Base-by-base conservation (phyloP, 2,113 vertebrate genomes). In the Baryphthengus martii region DNA sequence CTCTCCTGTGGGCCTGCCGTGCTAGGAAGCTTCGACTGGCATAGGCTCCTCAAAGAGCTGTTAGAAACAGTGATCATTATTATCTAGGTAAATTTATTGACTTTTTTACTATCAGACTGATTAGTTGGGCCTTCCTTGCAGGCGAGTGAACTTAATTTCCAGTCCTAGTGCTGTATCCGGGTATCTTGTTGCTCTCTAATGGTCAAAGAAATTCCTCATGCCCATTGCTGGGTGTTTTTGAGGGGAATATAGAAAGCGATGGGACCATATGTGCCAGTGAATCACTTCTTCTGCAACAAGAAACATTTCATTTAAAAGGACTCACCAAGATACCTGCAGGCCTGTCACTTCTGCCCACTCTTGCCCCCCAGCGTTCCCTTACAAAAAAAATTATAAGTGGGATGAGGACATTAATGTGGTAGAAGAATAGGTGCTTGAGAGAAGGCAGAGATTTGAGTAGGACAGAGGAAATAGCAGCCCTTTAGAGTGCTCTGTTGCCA, bases 151-250 rank as follows among this genome's bases (percentile, higher is more conserved):
- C 31, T 13, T 55, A 31, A 49, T 47, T 92, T 81, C 26, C 29
- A 23, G 40, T 55, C 20, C 39, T n/a, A 18, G 24, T 31, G 29
- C 19, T 37, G 13, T 74, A n/a, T 26, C 10, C 18, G 37, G 33
- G 10, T 62, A 74, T 50, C 49, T 70, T 2, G 0, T 28, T 65
- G 66, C 37, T 85, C 13, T 11, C 6, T 95, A 63, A 63, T n/a
- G 13, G 16, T 47, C 63, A 71, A n/a, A 74, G 49, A 93, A 94
- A 93, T 77, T 73, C 39, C 42, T n/a, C 26, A n/a, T 40, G 13
- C 33, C 35, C 9, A 3, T 49, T 83, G 33, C 17, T 0, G 0
- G 0, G 11, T 84, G 25, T 31, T 88, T 94, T 44, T 56, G 39
- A 83, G 33, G 29, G 53, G 37, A 58, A 52, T 33, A 35, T 5